A percentile compares a stretch with the other conserved stretches of the same genome.
These are phyloP conservation scores for Agrypnus murinus DNA, from an alignment of 2,888 invertebrate species.

Conservation along the genomic window DNA sequence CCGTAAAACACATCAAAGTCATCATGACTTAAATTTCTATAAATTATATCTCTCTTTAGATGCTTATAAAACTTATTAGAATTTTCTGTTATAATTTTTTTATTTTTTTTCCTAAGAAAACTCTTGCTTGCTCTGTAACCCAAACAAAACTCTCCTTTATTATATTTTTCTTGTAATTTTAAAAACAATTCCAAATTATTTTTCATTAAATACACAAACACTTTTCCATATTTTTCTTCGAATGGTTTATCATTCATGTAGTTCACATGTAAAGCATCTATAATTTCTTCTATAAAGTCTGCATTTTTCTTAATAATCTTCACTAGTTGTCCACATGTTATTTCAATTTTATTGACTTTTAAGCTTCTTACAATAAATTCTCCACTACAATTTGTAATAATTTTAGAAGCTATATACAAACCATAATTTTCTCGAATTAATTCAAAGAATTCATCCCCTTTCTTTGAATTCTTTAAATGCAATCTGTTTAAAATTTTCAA, in stretches of 20 bases:
- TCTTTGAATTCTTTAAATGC: conserved; percentile 23
- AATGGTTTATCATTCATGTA: not conserved
- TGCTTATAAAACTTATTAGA: not conserved
- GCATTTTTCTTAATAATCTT: conserved; percentile 36
- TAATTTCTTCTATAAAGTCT: conserved; percentile 35
- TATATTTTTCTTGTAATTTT: conserved; percentile 8
- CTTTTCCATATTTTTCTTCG: conserved; percentile 13
- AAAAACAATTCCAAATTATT: conserved; percentile 22
- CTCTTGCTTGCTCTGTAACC: conserved; percentile 6
- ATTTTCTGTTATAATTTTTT: conserved; percentile 5
- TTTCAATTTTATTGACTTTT: conserved; percentile 33
- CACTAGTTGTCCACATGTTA: conserved; percentile 34
- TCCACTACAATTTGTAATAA: conserved; percentile 41
- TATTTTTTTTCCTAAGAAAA: conserved; percentile 20
- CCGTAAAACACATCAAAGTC: conserved; percentile 31
- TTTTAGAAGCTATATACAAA: conserved; percentile 37
- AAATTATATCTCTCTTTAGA: conserved; percentile 20
- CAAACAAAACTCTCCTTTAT: not conserved
- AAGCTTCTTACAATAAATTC: conserved; percentile 37
- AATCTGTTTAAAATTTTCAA: conserved; percentile 44
- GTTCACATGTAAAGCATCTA: conserved; percentile 6
- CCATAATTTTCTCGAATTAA: conserved; percentile 42
- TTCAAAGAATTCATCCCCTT: conserved; percentile 44
- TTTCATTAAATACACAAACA: conserved; percentile 24
- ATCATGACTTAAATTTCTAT: conserved; percentile 21